Percentiles rank a stretch among this genome's conserved stretches.
Conservation (phyloP, 2,113 vertebrate species). For the Mellivora capensis region DNA sequence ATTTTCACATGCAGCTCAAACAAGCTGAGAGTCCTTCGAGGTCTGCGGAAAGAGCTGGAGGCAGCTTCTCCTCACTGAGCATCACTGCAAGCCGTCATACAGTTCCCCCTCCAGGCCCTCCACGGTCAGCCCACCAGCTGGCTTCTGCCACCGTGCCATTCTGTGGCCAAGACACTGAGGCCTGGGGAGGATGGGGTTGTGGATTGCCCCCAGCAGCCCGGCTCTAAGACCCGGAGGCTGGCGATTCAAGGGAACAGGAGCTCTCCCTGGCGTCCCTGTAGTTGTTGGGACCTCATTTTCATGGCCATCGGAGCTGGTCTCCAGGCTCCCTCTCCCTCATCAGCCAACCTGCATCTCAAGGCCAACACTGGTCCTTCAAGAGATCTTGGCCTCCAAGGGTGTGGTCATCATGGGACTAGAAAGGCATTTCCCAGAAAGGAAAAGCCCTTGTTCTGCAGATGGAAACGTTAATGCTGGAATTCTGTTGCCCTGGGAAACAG, state of each 20-base stretch:
- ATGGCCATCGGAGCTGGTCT: neutral
- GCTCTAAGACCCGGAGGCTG: neutral
- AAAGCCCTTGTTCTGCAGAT: neutral
- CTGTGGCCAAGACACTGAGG: neutral
- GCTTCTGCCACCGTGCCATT: neutral
- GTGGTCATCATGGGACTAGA: neutral
- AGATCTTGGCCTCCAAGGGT: neutral
- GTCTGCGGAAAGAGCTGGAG: neutral
- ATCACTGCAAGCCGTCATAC: rapidly evolving
- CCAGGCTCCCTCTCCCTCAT: neutral
- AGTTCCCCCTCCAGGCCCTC: neutral
- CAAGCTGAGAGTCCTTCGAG: neutral
- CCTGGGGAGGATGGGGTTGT: too few relatives aligned
- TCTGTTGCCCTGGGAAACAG: conserved; percentile 32
- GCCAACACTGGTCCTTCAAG: neutral
- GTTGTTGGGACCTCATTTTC: neutral
- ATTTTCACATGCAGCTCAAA: neutral
- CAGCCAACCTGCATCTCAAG: neutral
- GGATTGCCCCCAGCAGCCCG: neutral
- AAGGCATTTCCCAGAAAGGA: neutral
- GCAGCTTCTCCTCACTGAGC: neutral
- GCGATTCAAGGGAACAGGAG: rapidly evolving
- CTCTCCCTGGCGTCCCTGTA: neutral
- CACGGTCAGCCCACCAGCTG: neutral
- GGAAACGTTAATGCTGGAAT: neutral